Conservation (phyloP, 2,888 invertebrate species). For the Lymantria dispar region DNA sequence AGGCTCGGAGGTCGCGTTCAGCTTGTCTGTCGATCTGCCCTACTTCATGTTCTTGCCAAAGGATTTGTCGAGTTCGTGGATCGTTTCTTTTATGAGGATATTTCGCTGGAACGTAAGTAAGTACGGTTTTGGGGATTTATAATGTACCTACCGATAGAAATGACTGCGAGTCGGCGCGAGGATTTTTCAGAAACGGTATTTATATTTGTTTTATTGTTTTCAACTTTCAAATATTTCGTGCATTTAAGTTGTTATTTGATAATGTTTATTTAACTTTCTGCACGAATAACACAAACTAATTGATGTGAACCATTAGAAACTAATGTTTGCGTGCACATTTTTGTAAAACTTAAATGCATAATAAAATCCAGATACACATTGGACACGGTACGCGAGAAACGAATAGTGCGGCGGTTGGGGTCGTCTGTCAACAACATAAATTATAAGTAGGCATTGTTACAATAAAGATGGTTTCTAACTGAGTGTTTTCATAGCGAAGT, state of each 20-base stretch:
- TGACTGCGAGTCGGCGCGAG: conserved; percentile 14
- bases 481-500: conserved; percentile 74
- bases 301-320: not conserved
- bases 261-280: not conserved
- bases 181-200: conserved; percentile 11
- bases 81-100: conserved; percentile 77
- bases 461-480: conserved; percentile 61
- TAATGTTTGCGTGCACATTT: conserved; percentile 12
- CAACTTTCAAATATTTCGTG: not conserved
- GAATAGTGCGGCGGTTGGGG: conserved; percentile 56
- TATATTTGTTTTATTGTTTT: conserved; percentile 3
- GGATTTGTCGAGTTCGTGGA: conserved; percentile 78
- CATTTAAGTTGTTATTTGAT: not conserved
- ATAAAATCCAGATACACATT: conserved; percentile 65
- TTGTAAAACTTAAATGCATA: conserved; percentile 36
- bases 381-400: conserved; percentile 50
- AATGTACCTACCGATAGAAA: conserved; percentile 60
- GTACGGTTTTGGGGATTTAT: conserved; percentile 73
- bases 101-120: conserved; percentile 67
- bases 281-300: not conserved
- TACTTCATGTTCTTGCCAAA: conserved; percentile 78
- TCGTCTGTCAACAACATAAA: conserved; percentile 74
- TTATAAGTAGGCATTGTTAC: conserved; percentile 73
- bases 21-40: conserved; percentile 78
- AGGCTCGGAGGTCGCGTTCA: conserved; percentile 70